Percentiles rank a stretch among this genome's conserved stretches.
Conservation (phyloP, 2,888 invertebrate species). For the Limnephilus auricula region DNA sequence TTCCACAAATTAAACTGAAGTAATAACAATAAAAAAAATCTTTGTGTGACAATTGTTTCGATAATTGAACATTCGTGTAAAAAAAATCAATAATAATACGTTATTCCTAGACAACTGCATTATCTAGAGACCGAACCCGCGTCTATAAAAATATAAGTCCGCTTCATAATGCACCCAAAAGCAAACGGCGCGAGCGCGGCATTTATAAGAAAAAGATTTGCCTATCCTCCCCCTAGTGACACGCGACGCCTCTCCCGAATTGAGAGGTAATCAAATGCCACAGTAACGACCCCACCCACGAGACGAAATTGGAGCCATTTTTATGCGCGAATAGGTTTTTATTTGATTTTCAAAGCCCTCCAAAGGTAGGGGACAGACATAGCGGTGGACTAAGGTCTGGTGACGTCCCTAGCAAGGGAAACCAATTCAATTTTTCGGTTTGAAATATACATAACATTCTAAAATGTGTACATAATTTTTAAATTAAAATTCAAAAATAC, state of each 20-base stretch:
- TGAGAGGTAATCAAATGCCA: slow-evolving; percentile 57
- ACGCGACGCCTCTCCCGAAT: not conserved
- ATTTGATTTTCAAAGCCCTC: slow-evolving; percentile 57
- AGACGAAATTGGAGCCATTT: slow-evolving; percentile 61
- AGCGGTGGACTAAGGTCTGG: not conserved
- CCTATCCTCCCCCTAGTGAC: not conserved
- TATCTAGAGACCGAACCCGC: no score
- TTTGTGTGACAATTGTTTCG: no score
- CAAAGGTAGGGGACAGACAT: not conserved
- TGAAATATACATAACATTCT: no score
- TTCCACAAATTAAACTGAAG: no score
- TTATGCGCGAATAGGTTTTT: slow-evolving; percentile 62
- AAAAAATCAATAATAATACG: no score
- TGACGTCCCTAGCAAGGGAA: not conserved
- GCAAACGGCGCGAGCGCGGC: not conserved
- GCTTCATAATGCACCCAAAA: not conserved
- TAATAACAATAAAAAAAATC: no score
- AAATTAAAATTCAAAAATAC: no score
- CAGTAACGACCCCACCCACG: slow-evolving; percentile 54
- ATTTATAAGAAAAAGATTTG: not conserved
- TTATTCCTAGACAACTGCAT: no score
- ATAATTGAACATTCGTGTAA: no score
- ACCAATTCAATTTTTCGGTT: not conserved
- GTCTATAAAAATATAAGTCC: not conserved
- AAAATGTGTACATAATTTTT: no score